A percentile compares a stretch with the other conserved stretches of the same genome.
These are phyloP conservation scores for Xerus inauris DNA, from an alignment of 2,113 vertebrate species.

Conservation along the genomic window DNA sequence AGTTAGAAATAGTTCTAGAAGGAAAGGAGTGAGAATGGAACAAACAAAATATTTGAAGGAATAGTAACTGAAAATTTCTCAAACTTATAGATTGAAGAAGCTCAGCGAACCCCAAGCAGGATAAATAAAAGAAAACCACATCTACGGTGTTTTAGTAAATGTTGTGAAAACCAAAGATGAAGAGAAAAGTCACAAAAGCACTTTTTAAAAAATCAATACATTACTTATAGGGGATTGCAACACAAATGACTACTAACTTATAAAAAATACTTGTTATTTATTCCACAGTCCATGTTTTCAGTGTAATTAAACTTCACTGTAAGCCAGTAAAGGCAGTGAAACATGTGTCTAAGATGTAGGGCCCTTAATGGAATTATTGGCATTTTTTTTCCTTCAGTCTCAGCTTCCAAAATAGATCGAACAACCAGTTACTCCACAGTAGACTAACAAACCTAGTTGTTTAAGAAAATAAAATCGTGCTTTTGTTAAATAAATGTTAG, in stretches of 20 bases:
- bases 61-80: background rate
- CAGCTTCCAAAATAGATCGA: conserved; percentile 50
- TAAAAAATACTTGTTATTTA: conserved; percentile 7
- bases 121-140: conserved; percentile 48
- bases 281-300: background rate
- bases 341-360: background rate
- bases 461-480: conserved; percentile 66
- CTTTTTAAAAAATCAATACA: background rate
- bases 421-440: conserved; percentile 28
- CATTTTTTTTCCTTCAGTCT: background rate
- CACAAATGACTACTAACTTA: background rate
- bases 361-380: background rate
- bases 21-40: background rate
- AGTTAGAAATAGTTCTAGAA: background rate
- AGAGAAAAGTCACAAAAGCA: conserved; percentile 36
- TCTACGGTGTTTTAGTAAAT: background rate
- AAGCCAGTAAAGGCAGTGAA: background rate
- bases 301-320: background rate
- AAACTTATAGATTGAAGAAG: conserved; percentile 41
- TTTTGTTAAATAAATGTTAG: conserved; percentile 69
- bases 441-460: conserved; percentile 51
- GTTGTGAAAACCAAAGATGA: conserved; percentile 38
- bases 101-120: conserved; percentile 49
- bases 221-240: background rate
- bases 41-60: background rate